These are phyloP conservation scores for Aphelocoma coerulescens DNA, from an alignment of 2,113 vertebrate genomes.

Conservation along the genomic window DNA sequence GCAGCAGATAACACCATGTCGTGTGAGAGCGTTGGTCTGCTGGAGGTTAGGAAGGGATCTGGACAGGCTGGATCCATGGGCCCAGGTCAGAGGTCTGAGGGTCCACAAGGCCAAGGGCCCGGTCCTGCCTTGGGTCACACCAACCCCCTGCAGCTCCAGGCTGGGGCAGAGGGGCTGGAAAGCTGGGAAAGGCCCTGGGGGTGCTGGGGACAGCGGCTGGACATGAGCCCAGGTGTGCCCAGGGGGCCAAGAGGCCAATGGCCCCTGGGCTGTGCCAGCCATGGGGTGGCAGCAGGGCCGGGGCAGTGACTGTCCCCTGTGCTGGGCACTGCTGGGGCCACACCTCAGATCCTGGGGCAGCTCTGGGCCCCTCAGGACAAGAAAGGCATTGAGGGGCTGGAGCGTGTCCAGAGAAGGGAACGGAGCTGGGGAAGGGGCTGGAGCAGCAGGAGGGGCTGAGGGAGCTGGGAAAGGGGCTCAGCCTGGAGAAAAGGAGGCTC, in stretches of 20 bases:
- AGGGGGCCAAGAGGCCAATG: no score
- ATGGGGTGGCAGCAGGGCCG: not conserved
- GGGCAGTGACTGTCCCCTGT: not conserved
- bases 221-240: no score
- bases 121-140: not conserved
- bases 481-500: not conserved
- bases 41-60: not conserved
- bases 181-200: not conserved
- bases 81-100: not conserved
- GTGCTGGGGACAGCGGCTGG: not conserved
- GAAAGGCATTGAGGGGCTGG: not conserved
- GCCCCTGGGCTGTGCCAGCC: no score
- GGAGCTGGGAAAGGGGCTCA: not conserved
- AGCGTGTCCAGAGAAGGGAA: not conserved
- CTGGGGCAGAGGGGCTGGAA: not conserved
- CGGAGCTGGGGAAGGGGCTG: not conserved
- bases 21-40: not conserved
- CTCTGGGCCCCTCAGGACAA: not conserved
- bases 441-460: not conserved
- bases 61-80: not conserved
- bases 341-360: no score
- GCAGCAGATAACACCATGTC: not conserved
- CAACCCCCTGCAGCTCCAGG: not conserved
- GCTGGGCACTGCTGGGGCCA: no score
- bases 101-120: fast-evolving